Evolutionary conservation across 92 coral and sea anemone species (phyloP).

Genomic region (Bergia puertoricense): DNA sequence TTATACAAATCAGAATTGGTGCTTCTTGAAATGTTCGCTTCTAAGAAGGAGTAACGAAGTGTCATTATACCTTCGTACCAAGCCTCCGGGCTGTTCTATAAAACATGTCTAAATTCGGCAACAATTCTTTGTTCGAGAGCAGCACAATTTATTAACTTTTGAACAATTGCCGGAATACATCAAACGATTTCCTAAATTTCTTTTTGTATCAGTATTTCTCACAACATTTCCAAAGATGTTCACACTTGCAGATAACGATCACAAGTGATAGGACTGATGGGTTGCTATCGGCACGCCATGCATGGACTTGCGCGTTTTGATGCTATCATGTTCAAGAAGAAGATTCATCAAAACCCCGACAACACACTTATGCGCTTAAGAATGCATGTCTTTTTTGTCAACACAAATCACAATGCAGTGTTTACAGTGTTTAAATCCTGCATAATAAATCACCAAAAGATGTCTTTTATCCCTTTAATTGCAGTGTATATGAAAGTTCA

Average conservation of each 20-base stretch:
- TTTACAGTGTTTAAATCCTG: background rate
- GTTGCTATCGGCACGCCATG: background rate
- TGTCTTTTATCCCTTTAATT: background rate
- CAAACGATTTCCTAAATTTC: background rate
- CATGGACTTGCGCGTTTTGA: no score
- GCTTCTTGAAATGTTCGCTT: no score
- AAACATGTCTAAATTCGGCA: background rate
- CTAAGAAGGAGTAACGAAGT: no score
- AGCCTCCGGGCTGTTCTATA: background rate
- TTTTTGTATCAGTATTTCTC: background rate
- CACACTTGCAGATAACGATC: background rate
- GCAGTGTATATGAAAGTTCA: background rate
- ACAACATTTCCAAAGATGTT: background rate
- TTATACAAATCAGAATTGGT: no score
- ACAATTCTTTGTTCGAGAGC: background rate
- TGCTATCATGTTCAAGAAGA: no score
- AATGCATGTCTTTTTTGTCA: background rate
- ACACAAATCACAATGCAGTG: background rate
- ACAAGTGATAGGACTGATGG: background rate
- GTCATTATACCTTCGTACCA: background rate
- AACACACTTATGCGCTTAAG: background rate
- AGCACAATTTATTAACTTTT: background rate
- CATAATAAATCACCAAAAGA: background rate
- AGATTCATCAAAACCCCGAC: background rate
- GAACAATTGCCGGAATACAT: background rate